Evolutionary conservation across 2,113 vertebrate species (phyloP).

Genomic region (Genyomyrus donnyi): DNA sequence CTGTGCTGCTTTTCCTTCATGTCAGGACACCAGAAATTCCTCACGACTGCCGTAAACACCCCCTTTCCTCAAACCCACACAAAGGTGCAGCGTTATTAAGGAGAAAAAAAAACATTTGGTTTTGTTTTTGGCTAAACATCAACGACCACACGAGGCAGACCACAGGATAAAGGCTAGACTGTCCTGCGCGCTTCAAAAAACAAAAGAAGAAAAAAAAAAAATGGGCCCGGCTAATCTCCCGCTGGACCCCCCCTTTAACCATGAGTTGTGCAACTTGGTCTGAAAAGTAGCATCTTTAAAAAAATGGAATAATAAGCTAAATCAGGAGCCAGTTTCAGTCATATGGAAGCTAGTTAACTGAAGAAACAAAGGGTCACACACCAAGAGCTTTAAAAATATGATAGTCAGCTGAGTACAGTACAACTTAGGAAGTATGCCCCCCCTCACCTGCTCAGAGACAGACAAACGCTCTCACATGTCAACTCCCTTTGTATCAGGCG

Average conservation of each 20-base stretch:
- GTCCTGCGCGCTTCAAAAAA: neutral
- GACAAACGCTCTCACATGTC: neutral
- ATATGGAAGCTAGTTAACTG: neutral
- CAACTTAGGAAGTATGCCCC: neutral
- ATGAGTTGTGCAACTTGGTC: neutral
- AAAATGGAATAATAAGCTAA: neutral
- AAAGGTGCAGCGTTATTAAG: neutral
- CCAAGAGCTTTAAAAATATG: neutral
- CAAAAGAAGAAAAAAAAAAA: neutral
- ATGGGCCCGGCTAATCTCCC: neutral
- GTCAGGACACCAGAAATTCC: neutral
- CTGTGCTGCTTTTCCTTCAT: neutral
- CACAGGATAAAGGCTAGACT: neutral
- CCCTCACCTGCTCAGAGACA: neutral
- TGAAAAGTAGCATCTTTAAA: neutral
- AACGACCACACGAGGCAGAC: neutral
- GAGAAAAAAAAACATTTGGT: neutral
- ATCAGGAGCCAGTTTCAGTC: neutral
- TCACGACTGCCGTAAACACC: neutral
- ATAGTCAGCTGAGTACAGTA: neutral
- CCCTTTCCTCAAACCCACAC: neutral
- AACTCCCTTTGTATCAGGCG: neutral
- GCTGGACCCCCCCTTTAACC: neutral
- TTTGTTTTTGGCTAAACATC: neutral
- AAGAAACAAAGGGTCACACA: neutral